Conservation (phyloP, 2,797 vertebrate species). For the Lates japonicus region DNA sequence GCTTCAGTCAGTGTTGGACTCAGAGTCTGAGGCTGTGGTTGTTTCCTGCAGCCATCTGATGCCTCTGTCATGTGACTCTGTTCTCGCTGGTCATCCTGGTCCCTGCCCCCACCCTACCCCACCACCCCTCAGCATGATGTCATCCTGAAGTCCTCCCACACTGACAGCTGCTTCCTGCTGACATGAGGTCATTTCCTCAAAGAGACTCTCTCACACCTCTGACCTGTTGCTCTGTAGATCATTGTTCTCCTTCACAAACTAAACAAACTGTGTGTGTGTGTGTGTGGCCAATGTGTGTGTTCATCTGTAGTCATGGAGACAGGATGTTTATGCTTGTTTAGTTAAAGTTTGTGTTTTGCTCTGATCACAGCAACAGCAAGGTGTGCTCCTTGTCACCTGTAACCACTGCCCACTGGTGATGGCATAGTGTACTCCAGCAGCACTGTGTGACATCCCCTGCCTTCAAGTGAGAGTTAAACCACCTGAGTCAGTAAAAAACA, state of each 20-base stretch:
- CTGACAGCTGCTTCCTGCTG: conserved; percentile 61
- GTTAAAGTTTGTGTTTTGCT: no score
- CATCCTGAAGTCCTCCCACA: conserved; percentile 17
- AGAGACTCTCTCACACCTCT: neutral
- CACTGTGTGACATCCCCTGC: no score
- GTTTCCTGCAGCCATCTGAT: neutral
- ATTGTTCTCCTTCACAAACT: neutral
- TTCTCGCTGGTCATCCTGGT: neutral
- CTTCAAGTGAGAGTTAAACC: no score
- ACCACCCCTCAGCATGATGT: conserved; percentile 19
- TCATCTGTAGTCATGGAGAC: neutral
- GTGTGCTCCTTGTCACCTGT: neutral
- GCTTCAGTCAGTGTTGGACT: no score
- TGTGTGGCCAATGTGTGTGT: neutral
- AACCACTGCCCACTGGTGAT: neutral
- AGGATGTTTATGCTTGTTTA: neutral
- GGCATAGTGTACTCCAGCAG: no score
- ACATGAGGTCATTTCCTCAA: conserved; percentile 55
- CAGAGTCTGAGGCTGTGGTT: no score
- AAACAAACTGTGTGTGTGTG: neutral
- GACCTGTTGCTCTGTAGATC: no score
- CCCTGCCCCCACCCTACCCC: neutral
- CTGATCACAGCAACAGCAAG: neutral
- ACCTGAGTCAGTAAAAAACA: no score
- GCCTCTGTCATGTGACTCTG: conserved; percentile 1